These are phyloP conservation scores for Prosapia bicincta DNA, from an alignment of 2,888 invertebrate genomes.

Conservation along the genomic window DNA sequence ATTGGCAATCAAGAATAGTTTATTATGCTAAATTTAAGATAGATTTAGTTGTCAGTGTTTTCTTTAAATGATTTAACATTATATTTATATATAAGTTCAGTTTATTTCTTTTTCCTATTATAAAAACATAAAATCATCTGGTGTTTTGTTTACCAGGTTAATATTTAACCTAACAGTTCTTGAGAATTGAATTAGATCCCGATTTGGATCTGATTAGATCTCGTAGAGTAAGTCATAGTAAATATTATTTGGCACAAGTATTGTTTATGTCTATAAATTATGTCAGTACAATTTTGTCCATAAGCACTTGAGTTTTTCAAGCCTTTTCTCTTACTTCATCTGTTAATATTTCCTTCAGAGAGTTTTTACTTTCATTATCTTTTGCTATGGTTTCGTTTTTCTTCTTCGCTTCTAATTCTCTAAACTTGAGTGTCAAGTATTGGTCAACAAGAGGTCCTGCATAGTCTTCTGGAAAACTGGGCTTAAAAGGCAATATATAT, in stretches of 20 bases:
- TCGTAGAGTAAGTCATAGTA: background rate
- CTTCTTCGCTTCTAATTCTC: slow-evolving; percentile 76
- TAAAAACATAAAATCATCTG: too few species aligned
- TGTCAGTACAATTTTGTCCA: background rate
- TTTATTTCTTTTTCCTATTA: too few species aligned
- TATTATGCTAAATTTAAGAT: too few species aligned
- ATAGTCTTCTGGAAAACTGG: slow-evolving; percentile 87
- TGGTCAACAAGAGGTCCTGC: slow-evolving; percentile 85
- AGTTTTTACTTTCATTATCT: background rate
- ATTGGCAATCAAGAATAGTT: too few species aligned
- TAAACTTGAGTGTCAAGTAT: slow-evolving; percentile 77
- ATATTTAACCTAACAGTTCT: too few species aligned
- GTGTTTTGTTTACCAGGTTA: too few species aligned
- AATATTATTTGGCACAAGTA: background rate
- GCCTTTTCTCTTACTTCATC: slow-evolving; percentile 20
- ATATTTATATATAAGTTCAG: too few species aligned
- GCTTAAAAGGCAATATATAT: slow-evolving; percentile 79
- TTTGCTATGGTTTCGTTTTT: background rate
- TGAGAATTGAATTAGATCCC: too few species aligned
- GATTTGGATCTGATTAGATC: too few species aligned
- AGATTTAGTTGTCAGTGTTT: too few species aligned
- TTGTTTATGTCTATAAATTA: background rate
- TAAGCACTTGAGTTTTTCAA: background rate
- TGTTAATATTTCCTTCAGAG: slow-evolving; percentile 9
- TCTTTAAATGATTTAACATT: too few species aligned